These are phyloP conservation scores for Microtus pennsylvanicus DNA, from an alignment of 2,113 vertebrate genomes.

Conservation along the genomic window DNA sequence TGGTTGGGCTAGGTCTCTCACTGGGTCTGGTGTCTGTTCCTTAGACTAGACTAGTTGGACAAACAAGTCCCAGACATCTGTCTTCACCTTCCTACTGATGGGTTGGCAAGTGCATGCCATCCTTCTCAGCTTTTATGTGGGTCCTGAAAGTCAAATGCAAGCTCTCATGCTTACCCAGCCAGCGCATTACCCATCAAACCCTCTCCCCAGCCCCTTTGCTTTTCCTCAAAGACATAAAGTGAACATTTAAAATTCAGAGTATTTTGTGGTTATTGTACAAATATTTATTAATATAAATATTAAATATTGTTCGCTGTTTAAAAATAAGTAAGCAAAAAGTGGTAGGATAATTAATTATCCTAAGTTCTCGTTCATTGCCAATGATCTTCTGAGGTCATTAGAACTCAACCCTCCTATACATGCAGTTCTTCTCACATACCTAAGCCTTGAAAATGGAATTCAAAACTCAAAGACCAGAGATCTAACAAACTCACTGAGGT, in stretches of 20 bases:
- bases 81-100: background rate
- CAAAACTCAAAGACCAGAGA: background rate
- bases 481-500: background rate
- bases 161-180: background rate
- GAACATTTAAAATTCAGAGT: background rate
- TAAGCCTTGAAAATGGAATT: background rate
- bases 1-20: background rate
- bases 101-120: background rate
- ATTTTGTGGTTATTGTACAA: background rate
- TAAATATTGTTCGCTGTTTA: background rate
- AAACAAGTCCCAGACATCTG: background rate
- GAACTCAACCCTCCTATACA: background rate
- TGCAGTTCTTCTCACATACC: background rate
- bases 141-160: background rate
- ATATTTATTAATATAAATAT: background rate
- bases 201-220: background rate
- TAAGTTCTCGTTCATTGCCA: background rate
- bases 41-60: background rate
- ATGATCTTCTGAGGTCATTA: background rate
- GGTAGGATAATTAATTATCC: background rate
- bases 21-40: background rate
- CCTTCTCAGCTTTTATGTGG: background rate
- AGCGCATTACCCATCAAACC: no score
- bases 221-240: background rate
- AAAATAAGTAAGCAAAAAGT: background rate